phyloP scores from a whole-genome alignment of 2,113 vertebrate species.

The Sterrhoptilus dennistouni region DNA sequence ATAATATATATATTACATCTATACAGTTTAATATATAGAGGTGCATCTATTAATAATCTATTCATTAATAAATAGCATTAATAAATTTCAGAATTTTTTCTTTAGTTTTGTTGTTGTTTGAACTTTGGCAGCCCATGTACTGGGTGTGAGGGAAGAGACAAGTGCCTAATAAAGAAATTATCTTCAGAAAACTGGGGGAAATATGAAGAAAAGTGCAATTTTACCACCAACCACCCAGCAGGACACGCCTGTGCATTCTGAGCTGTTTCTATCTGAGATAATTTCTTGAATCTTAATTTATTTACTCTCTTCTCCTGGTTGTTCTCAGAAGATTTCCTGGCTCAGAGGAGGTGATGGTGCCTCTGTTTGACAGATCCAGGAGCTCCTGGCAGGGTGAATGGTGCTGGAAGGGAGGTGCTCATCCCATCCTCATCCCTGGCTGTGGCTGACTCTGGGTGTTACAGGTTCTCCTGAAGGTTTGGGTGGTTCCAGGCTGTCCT shows the following conservation, averaged over 20 bases:
- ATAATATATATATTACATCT: too few relatives aligned
- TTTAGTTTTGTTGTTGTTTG: neutral
- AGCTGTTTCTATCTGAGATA: accelerated
- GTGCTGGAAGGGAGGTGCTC: neutral
- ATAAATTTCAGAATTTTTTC: neutral
- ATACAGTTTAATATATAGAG: accelerated
- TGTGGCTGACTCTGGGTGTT: neutral
- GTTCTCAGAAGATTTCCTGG: neutral
- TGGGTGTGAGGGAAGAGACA: neutral
- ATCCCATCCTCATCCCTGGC: neutral
- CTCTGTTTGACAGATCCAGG: accelerated
- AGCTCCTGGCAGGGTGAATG: accelerated
- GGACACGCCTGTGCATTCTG: neutral
- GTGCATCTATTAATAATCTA: neutral
- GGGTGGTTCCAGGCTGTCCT: neutral
- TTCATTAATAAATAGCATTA: neutral
- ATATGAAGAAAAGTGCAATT: neutral
- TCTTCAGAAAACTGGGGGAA: neutral
- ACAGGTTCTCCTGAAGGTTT: neutral
- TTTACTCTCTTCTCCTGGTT: accelerated
- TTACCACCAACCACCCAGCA: neutral
- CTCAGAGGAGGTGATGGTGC: neutral
- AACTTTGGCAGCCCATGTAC: neutral
- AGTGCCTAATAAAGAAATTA: neutral
- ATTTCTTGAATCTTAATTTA: accelerated